Percentiles rank a stretch among this genome's conserved stretches.
phyloP scores from a whole-genome alignment of 2,888 invertebrate genomes.

The Fabriciana adippe region DNA sequence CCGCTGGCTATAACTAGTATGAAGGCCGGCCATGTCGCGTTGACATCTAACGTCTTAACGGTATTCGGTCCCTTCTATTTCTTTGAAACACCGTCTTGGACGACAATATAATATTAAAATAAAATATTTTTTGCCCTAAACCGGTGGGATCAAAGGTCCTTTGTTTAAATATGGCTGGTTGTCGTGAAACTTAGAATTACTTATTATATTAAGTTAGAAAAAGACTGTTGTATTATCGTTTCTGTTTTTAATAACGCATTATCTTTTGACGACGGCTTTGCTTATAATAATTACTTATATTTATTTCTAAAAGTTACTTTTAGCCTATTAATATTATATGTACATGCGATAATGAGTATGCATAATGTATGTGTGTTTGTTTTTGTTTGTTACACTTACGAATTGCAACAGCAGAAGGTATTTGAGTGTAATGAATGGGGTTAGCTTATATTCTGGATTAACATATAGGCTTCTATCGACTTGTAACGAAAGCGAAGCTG shows the following conservation, averaged over 20 bases:
- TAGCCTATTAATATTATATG: too few relatives aligned
- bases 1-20: neutral
- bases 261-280: too few relatives aligned
- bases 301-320: too few relatives aligned
- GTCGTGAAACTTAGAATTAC: neutral
- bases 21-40: constrained; percentile 1
- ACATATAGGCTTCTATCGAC: too few relatives aligned
- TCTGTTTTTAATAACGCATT: neutral
- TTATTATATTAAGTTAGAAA: neutral
- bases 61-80: constrained; percentile 9
- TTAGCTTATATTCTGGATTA: too few relatives aligned
- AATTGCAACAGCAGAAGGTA: too few relatives aligned
- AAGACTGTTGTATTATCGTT: neutral
- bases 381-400: too few relatives aligned
- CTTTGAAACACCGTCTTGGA: constrained; percentile 10
- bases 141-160: constrained; percentile 31
- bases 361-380: too few relatives aligned
- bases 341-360: too few relatives aligned
- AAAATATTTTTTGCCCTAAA: constrained; percentile 14
- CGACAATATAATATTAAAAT: constrained; percentile 9
- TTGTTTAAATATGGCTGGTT: constrained; percentile 14
- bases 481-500: too few relatives aligned
- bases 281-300: too few relatives aligned
- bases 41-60: constrained; percentile 14
- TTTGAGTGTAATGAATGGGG: too few relatives aligned